Evolutionary conservation across 2,888 invertebrate genomes (phyloP).

Genomic region (Agonopterix arenella): DNA sequence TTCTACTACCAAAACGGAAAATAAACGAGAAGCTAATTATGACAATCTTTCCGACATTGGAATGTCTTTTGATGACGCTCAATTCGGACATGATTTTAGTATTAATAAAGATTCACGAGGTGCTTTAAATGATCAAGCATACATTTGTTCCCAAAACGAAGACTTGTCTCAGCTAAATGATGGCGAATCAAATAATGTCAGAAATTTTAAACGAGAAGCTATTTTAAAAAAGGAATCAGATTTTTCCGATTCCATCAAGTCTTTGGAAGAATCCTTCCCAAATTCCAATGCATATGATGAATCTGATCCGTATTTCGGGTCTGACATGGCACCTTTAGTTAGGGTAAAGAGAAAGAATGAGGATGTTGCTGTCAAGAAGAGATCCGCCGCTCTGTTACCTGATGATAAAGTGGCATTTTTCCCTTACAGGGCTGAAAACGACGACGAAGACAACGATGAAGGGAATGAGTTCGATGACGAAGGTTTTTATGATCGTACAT

Average conservation of each 20-base stretch:
- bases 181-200: constrained; percentile 21
- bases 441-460: constrained; percentile 65
- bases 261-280: constrained; percentile 65
- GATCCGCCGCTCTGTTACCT: constrained; percentile 41
- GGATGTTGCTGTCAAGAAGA: constrained; percentile 38
- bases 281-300: constrained; percentile 41
- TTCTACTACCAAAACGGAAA: constrained; percentile 38
- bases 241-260: constrained; percentile 42
- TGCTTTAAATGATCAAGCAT: constrained; percentile 27
- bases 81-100: constrained; percentile 25
- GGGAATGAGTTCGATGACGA: constrained; percentile 70
- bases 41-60: constrained; percentile 22
- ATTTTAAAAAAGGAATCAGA: constrained; percentile 28
- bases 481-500: constrained; percentile 60
- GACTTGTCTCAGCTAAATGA: constrained; percentile 35
- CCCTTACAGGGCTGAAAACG: constrained; percentile 52
- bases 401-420: constrained; percentile 53
- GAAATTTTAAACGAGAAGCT: constrained; percentile 35
- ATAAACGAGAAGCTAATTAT: constrained; percentile 49
- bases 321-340: constrained; percentile 44
- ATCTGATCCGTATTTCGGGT: constrained; percentile 29
- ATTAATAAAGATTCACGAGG: constrained; percentile 23
- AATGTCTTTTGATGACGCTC: constrained; percentile 23
- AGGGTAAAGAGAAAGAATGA: constrained; percentile 58
- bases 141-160: constrained; percentile 33